Evolutionary conservation across 1,140 invertebrate genomes (phyloP).

Genomic region (Pentalonia nigronervosa): DNA sequence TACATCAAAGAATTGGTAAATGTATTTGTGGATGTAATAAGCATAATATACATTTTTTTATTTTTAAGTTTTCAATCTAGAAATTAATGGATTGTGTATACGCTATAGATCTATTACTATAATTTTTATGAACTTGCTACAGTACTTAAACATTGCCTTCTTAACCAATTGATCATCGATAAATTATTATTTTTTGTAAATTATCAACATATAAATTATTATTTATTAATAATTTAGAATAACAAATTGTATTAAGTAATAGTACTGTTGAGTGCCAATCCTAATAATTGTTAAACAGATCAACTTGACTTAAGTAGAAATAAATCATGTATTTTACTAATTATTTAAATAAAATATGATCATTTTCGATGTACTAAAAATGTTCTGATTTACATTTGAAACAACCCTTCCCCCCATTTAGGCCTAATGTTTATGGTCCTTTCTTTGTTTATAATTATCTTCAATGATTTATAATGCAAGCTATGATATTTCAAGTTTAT

Average conservation of each 20-base stretch:
- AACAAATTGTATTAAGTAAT: neutral
- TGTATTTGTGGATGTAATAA: neutral
- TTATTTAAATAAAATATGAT: neutral
- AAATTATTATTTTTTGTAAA: neutral
- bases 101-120: neutral
- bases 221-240: neutral
- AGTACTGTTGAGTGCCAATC: neutral
- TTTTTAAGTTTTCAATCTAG: neutral
- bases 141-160: neutral
- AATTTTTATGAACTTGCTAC: neutral
- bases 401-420: no score
- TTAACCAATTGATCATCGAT: neutral
- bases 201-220: neutral
- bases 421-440: no score
- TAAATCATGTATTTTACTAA: neutral
- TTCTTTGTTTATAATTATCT: no score
- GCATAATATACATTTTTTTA: neutral
- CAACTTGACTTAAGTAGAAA: neutral
- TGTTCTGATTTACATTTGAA: no score
- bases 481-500: no score
- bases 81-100: neutral
- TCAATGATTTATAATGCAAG: no score
- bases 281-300: neutral
- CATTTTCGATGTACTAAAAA: no score
- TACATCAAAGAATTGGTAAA: neutral